These are phyloP conservation scores for Pelusios castaneus DNA, from an alignment of 2,113 vertebrate species.

Conservation along the genomic window DNA sequence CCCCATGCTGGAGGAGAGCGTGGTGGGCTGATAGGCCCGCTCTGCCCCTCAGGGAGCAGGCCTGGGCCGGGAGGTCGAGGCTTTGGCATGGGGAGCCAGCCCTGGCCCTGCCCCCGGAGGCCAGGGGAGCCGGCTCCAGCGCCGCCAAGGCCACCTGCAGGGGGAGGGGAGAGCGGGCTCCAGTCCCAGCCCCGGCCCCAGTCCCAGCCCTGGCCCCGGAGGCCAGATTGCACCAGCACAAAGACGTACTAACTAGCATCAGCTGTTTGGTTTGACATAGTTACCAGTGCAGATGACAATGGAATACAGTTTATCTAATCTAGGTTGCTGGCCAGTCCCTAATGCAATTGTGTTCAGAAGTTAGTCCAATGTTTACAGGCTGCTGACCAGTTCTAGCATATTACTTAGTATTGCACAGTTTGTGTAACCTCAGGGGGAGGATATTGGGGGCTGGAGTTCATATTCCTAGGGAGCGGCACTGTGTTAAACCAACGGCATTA, in stretches of 20 bases:
- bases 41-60: no score
- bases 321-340: background rate
- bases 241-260: background rate
- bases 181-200: no score
- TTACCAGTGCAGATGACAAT: background rate
- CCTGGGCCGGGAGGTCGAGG: no score
- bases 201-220: no score
- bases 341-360: background rate
- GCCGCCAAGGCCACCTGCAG: no score
- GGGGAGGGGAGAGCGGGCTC: no score
- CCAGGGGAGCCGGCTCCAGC: no score
- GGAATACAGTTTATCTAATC: background rate
- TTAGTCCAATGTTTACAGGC: background rate
- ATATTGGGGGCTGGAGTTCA: background rate
- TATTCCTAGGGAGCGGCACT: background rate
- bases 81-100: no score
- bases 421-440: background rate
- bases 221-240: background rate
- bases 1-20: no score
- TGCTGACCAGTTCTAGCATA: background rate
- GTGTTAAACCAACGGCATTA: rapidly evolving
- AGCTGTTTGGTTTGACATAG: background rate
- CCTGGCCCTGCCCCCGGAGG: no score
- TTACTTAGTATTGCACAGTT: background rate
- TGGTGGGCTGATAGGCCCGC: no score